Evolutionary conservation across 2,888 invertebrate genomes (phyloP).

Genomic region (Zaprionus bogoriensis): DNA sequence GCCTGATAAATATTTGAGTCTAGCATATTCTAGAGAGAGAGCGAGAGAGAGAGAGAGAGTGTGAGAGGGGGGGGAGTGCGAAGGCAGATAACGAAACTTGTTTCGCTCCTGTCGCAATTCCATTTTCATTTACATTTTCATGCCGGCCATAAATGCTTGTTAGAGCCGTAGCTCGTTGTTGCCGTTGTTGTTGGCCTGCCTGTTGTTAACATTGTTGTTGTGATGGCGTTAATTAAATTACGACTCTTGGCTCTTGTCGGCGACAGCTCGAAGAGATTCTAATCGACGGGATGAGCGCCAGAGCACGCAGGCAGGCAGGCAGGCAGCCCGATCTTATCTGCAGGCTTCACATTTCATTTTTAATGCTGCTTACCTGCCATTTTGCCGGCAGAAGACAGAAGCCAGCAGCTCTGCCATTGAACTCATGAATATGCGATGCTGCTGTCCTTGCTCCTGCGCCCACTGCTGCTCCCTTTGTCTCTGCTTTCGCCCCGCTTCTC

Average conservation of each 20-base stretch:
- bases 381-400: constrained; percentile 28
- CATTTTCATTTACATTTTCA: constrained; percentile 51
- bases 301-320: constrained; percentile 1
- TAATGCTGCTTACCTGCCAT: constrained; percentile 49
- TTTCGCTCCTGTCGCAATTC: constrained; percentile 41
- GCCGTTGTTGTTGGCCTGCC: neutral
- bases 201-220: constrained; percentile 22
- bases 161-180: constrained; percentile 30
- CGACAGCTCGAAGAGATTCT: constrained; percentile 40
- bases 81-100: constrained; percentile 20
- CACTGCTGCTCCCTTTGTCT: too few relatives aligned
- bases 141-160: constrained; percentile 43
- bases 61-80: neutral
- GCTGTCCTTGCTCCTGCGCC: too few relatives aligned
- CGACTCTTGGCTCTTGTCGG: constrained; percentile 29
- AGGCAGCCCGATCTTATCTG: constrained; percentile 40
- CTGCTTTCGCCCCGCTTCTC: neutral
- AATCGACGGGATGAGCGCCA: constrained; percentile 46
- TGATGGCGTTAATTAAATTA: constrained; percentile 51
- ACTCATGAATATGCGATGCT: neutral
- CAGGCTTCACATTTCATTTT: constrained; percentile 46
- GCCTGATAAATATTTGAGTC: constrained; percentile 31
- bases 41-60: too few relatives aligned
- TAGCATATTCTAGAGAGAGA: neutral
- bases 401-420: constrained; percentile 28